A percentile compares a stretch with the other conserved stretches of the same genome.
Conservation (phyloP, 2,888 invertebrate genomes). For the Apomyelois bistriatella region DNA sequence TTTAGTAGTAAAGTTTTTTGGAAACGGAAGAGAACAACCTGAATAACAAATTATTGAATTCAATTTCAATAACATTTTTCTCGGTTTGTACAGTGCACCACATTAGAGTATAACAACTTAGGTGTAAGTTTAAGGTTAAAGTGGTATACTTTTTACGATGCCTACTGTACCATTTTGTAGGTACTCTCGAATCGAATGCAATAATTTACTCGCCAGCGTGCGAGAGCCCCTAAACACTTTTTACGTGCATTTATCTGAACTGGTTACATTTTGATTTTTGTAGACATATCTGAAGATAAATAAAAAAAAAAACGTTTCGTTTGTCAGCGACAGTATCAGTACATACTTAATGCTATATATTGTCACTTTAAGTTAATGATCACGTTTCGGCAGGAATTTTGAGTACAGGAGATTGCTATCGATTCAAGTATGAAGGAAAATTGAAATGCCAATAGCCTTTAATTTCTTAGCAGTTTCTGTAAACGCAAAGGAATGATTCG, state of each 20-base stretch:
- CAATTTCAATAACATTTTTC: too few species aligned
- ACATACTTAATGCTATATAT: neutral
- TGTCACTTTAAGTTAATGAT: constrained; percentile 12
- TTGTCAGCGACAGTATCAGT: neutral
- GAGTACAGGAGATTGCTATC: neutral
- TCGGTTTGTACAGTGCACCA: too few species aligned
- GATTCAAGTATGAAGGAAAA: neutral
- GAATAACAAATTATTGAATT: too few species aligned
- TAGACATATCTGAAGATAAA: neutral
- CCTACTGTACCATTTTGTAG: neutral
- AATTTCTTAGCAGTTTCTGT: constrained; percentile 5
- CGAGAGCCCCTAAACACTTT: neutral
- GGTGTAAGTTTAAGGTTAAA: too few species aligned
- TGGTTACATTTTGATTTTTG: constrained; percentile 3
- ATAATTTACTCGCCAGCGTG: neutral
- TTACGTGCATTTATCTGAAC: neutral
- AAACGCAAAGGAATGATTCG: neutral
- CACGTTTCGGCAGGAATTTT: constrained; percentile 3
- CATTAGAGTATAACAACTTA: too few species aligned
- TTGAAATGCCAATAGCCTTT: constrained; percentile 5
- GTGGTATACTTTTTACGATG: too few species aligned
- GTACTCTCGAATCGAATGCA: neutral
- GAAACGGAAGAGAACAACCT: too few species aligned
- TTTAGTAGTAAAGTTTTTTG: too few species aligned
- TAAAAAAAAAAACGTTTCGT: neutral